Base-by-base conservation (phyloP, 2,888 invertebrate genomes). In the Mythimna pallens region DNA sequence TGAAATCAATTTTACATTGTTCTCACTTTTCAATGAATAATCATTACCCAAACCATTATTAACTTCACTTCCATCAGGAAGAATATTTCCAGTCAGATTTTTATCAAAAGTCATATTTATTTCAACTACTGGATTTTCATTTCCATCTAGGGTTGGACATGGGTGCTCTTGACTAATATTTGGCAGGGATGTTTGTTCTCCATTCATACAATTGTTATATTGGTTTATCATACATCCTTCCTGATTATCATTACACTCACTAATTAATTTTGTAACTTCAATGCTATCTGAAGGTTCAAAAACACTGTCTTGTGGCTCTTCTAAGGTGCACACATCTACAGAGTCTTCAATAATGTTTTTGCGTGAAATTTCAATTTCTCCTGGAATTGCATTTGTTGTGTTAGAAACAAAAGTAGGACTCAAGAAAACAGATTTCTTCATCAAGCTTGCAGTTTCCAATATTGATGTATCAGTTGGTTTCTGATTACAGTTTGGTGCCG, bases 391-490 rank as follows among this genome's bases (percentile, higher is more conserved):
- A 88, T 89, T 88, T 65, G 86, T 63, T 74, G 85, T 75, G 40
- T 87, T 81, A 59, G 90, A 86, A 70, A 88, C 82, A 89, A 95
- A 95, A 54, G 94, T 93, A 40, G 95, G 95, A 83, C 96, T 96
- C 73, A 96, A 89, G 76, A 95, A 92, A 50, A 96, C 91, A 22
- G 95, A 94, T 68, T 91, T 89, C 84, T 92, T 95, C 93, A 95
- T 94, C 73, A 95, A 91, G 83, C 83, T 91, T 73, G 94, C 95
- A 71, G 95, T 96, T 92, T 95, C 92, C 80, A 93, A 89, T 74
- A 95, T 93, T 68, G 94, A 94, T 70, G 93, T 84, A 57, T 89
- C 88, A 66, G 87, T 82, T 73, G 70, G 50, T 52, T 65, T 64
- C 17, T 72, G 64, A 55, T 20, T 63, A 54, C 9, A 50, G 40